phyloP scores from a whole-genome alignment of 2,113 vertebrate species.

The Chloropsis cyanopogon region DNA sequence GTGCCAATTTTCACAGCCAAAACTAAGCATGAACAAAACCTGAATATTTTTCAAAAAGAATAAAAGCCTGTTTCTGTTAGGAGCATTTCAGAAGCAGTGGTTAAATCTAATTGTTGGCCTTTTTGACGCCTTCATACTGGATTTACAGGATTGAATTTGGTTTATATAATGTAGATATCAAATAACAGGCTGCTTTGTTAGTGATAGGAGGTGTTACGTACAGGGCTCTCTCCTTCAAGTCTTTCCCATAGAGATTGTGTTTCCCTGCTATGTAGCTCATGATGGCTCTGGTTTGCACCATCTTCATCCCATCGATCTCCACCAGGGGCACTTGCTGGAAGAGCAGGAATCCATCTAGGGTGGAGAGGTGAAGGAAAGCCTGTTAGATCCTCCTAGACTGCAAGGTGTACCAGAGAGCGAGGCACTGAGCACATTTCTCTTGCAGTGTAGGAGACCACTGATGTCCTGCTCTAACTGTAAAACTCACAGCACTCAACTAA shows the following conservation, averaged over 20 bases:
- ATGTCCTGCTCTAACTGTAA: not conserved
- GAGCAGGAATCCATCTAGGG: conserved; percentile 75
- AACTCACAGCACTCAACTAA: not conserved
- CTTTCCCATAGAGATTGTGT: conserved; percentile 84
- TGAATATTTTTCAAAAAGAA: not conserved
- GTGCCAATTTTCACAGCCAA: not conserved
- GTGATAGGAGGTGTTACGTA: conserved; percentile 53
- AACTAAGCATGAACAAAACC: not conserved
- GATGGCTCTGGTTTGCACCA: conserved; percentile 87
- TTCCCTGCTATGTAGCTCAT: conserved; percentile 88
- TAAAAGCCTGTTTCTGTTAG: not conserved
- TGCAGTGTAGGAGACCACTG: not conserved
- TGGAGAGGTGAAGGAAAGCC: not conserved
- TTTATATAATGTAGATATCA: not conserved
- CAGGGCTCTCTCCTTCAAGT: conserved; percentile 83
- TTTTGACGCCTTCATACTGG: not conserved
- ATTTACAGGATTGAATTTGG: not conserved
- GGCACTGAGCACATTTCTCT: not conserved
- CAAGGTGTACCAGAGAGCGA: not conserved
- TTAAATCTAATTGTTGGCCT: not conserved
- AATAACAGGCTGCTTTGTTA: not conserved
- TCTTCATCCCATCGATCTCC: conserved; percentile 90
- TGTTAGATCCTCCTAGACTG: not conserved
- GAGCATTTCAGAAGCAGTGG: not conserved
- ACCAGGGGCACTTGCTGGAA: conserved; percentile 90